A percentile compares a stretch with the other conserved stretches of the same genome.
Evolutionary conservation across 2,113 vertebrate genomes (phyloP).

Genomic region (Dasypus novemcinctus): DNA sequence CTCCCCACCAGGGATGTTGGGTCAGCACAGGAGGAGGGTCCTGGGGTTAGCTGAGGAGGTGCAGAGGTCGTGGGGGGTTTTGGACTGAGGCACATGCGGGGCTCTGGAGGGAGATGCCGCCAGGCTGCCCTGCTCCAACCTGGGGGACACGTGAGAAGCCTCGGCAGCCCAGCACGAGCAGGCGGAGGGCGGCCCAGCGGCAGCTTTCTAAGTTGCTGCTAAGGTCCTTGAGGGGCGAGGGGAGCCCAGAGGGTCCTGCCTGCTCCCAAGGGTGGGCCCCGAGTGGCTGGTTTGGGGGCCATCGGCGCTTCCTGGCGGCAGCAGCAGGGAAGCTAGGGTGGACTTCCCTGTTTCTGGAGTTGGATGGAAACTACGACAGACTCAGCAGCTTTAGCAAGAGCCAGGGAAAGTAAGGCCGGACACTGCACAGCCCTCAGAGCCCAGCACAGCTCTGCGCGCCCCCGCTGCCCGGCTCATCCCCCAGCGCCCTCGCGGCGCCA

Average conservation of each 20-base stretch:
- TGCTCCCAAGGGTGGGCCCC: too few species aligned
- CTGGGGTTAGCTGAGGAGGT: background rate
- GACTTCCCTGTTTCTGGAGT: background rate
- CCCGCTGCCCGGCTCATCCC: background rate
- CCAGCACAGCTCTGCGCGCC: background rate
- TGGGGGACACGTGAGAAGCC: background rate
- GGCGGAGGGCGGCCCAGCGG: background rate
- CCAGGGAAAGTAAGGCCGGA: background rate
- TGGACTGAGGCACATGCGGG: background rate
- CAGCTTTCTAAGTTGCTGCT: background rate
- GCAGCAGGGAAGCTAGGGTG: background rate
- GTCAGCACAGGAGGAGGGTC: background rate
- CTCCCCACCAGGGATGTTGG: background rate
- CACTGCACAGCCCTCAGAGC: background rate
- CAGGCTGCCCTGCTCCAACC: background rate
- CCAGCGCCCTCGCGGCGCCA: background rate
- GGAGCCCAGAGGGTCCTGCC: fast-evolving
- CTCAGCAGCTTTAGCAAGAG: background rate
- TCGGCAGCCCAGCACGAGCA: background rate
- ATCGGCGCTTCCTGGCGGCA: background rate
- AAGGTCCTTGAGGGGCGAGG: too few species aligned
- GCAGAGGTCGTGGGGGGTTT: background rate
- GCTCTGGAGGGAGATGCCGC: background rate
- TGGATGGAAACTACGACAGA: background rate
- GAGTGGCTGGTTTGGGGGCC: background rate